A percentile compares a stretch with the other conserved stretches of the same genome.
phyloP scores from a whole-genome alignment of 2,888 invertebrate species.

The Apamea sordens region DNA sequence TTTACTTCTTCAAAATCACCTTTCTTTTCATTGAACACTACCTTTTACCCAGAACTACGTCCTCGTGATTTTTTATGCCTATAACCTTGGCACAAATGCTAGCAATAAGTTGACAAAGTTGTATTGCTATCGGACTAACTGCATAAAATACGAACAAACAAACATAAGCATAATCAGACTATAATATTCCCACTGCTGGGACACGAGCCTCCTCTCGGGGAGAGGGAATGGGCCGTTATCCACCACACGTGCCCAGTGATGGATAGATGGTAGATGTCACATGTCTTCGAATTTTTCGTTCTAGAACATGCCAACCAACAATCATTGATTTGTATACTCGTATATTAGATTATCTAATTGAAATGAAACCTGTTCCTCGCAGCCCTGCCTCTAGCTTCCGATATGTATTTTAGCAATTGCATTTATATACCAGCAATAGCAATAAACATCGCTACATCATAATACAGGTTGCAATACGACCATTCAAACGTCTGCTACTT shows the following conservation, averaged over 20 bases:
- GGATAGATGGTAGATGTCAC: too few relatives aligned
- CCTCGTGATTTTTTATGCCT: too few relatives aligned
- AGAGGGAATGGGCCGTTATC: too few relatives aligned
- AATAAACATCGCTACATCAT: conserved; percentile 54
- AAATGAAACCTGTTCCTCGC: background rate
- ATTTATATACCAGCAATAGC: conserved; percentile 67
- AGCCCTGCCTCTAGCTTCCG: conserved; percentile 53
- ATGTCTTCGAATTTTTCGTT: too few relatives aligned
- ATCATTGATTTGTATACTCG: background rate
- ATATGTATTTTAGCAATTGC: conserved; percentile 67
- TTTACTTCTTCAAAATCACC: background rate
- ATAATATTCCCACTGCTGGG: too few relatives aligned
- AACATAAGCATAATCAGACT: too few relatives aligned
- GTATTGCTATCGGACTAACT: background rate
- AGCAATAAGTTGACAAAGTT: too few relatives aligned
- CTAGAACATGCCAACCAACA: too few relatives aligned
- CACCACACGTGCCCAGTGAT: too few relatives aligned
- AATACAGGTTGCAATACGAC: conserved; percentile 61
- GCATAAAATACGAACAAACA: background rate
- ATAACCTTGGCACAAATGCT: too few relatives aligned
- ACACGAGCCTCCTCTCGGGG: too few relatives aligned
- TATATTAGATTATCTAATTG: background rate
- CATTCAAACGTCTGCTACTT: conserved; percentile 52
- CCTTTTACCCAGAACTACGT: too few relatives aligned
- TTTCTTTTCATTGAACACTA: background rate